These are phyloP conservation scores for Platysternon megacephalum DNA, from an alignment of 2,113 vertebrate species.

Conservation along the genomic window DNA sequence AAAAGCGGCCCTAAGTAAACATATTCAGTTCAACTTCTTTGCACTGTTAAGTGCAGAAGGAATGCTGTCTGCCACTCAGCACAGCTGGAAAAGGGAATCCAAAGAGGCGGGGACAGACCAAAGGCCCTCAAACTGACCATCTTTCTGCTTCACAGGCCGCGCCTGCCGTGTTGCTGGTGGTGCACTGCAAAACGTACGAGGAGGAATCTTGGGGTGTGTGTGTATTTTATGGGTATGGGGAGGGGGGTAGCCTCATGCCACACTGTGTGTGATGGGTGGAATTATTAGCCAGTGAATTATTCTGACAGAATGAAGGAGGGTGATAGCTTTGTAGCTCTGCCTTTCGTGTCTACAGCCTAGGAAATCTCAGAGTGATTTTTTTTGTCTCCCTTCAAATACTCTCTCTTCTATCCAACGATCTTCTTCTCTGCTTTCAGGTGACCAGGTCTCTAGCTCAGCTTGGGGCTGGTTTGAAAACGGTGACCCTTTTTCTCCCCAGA, in stretches of 20 bases:
- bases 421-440: not conserved
- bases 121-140: not conserved
- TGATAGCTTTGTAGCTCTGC: not conserved
- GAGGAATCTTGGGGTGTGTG: accelerated
- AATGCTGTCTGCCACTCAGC: not conserved
- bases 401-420: not conserved
- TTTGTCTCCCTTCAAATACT: not conserved
- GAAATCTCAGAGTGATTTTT: not conserved
- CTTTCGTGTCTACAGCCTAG: not conserved
- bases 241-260: not conserved
- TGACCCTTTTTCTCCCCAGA: not conserved
- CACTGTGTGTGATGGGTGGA: not conserved
- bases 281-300: not conserved
- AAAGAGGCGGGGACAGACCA: not conserved
- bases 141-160: not conserved
- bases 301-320: not conserved
- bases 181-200: not conserved
- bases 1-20: conserved; percentile 39
- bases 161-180: accelerated
- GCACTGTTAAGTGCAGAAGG: accelerated
- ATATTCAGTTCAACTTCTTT: not conserved
- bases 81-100: conserved; percentile 3
- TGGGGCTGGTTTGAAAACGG: not conserved
- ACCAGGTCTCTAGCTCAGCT: not conserved
- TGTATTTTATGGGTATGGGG: accelerated